Base-by-base conservation (phyloP, 2,888 invertebrate species). In the Choristoneura rosaceana region DNA sequence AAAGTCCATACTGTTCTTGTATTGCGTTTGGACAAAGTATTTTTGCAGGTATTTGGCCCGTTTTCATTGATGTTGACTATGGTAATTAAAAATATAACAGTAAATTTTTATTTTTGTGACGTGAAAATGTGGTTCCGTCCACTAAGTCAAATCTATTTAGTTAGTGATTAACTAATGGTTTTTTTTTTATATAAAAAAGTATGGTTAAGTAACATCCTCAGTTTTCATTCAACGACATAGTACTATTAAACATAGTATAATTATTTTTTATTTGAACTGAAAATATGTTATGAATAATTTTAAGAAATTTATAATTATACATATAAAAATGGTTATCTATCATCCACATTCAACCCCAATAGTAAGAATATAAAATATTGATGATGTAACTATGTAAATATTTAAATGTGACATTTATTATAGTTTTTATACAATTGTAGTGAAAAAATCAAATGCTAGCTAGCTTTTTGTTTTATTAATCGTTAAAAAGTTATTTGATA, bases 381-480 rank as follows among this genome's bases (percentile, higher is more conserved):
- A 74, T 78, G 77, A 76, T 87, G 83, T 92, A 89, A 85, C 85
- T 85, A 87, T 90, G 92, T 90, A 89, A 89, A 90, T 90, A 92
- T 81, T 82, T 83, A 80, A 81, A 82, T 87, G 84, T 81, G 74
- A 79, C 82, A 83, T 17, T 67, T 52, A 62, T 82, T 81, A 80
- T 87, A 85, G 85, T 87, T 91, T 90, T 91, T 90, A 84, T 91
- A 91, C 86, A 85, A 81, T 83, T 80, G n/a, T 59, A 59, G 50
- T 43, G n/a, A 38, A 12, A 25, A 55, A 64, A 59, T 59, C 25
- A 62, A 61, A 15, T 15, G 55, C 60, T 68, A 25, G 38, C 61
- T 50, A 50, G 25, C 50, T 41, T 38, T 14, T 41, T 61, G 15
- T 15, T 41, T 38, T 5, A 25, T 12, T 55, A 55, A 9, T 10